Base-by-base conservation (phyloP, 2,888 invertebrate genomes). In the Flexamia atlantica region DNA sequence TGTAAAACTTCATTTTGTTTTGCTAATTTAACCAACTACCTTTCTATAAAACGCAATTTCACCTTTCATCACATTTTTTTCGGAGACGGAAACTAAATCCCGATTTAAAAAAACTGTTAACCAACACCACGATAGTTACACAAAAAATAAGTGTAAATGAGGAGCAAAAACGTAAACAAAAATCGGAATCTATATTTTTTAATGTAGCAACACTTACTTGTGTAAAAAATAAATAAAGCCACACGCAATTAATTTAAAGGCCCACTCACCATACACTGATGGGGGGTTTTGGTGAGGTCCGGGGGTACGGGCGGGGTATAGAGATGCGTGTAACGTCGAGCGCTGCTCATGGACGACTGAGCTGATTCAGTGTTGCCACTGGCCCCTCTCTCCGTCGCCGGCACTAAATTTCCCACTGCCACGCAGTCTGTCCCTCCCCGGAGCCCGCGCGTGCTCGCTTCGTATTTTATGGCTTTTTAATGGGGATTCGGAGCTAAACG, bases 281-380 rank as follows among this genome's bases (percentile, higher is more conserved):
- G 64, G 64, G 64, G 64, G 64, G 64, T 53, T 4, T 64, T 64
- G 64, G 64, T 64, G 64, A 64, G 64, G 64, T 64, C 64, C 64
- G 64, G 64, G 64, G 64, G 64, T 28, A 17, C 64, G 64, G 64
- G 20, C 20, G 30, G 64, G 64, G 64, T 64, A 64, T 64, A 28
- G 28, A 64, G 25, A 9, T 64, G 64, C 64, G 64, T 64, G 64
- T 17, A 30, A 14, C 5, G 1, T 12, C 17, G 64, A 30, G 28
- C 64, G 64, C 64, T 64, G 64, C 64, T 64, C 64, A 64, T 64
- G 30, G 64, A 17, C 64, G 64, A 64, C 64, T 64, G 64, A 64
- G 64, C 64, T 64, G 28, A 2, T 28, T 30, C 64, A 64, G 64
- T 64, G 64, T 64, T 64, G 28, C 64, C 64, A 64, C 64, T 30